Conservation (phyloP, 2,888 invertebrate genomes). For the Bugula neritina region DNA sequence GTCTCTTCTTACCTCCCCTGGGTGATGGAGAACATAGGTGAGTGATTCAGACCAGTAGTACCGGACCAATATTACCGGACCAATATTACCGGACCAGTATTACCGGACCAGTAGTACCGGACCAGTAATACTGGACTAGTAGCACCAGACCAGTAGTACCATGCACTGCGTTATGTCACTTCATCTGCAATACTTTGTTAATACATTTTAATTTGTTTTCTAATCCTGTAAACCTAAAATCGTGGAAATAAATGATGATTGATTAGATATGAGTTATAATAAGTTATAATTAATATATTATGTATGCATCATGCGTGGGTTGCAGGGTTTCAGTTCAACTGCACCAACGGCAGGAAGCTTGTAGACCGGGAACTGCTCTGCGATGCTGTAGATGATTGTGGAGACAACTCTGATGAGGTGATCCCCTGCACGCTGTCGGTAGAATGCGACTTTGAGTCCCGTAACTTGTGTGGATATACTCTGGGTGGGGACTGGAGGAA, state of each 20-base stretch:
- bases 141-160: neutral
- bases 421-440: slow-evolving; percentile 31
- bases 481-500: neutral
- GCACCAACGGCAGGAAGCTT: slow-evolving; percentile 41
- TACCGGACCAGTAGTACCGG: neutral
- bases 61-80: neutral
- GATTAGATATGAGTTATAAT: too few relatives aligned
- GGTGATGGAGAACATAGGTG: slow-evolving; percentile 41
- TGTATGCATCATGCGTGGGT: too few relatives aligned
- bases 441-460: slow-evolving; percentile 21
- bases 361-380: slow-evolving; percentile 39
- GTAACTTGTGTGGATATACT: neutral
- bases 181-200: too few relatives aligned
- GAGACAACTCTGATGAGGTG: slow-evolving; percentile 45
- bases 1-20: slow-evolving; percentile 38
- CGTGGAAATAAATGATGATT: too few relatives aligned
- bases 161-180: too few relatives aligned
- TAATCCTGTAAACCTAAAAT: too few relatives aligned
- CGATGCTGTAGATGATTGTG: slow-evolving; percentile 42
- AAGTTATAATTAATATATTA: too few relatives aligned
- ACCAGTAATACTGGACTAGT: neutral
- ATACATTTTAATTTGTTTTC: too few relatives aligned
- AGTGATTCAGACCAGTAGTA: neutral
- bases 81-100: neutral
- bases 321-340: slow-evolving; percentile 43